Conservation (phyloP, 2,888 invertebrate species). For the Anthoptus insignis region DNA sequence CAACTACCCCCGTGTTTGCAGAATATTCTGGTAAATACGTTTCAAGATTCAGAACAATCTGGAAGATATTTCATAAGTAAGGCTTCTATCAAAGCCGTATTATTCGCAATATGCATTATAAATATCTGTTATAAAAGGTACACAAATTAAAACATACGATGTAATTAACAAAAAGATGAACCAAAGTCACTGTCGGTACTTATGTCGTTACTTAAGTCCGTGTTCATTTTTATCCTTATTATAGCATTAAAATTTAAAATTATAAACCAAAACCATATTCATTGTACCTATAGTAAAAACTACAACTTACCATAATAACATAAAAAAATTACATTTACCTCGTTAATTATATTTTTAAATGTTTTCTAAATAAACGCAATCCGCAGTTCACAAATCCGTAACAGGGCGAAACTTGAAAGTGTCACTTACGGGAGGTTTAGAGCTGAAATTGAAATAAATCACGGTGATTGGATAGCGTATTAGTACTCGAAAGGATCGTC, state of each 20-base stretch:
- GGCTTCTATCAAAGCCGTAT: slow-evolving; percentile 47
- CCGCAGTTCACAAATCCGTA: slow-evolving; percentile 6
- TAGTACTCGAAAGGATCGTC: slow-evolving; percentile 22
- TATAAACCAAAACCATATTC: slow-evolving; percentile 4
- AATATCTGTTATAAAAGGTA: slow-evolving; percentile 6
- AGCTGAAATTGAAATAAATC: slow-evolving; percentile 20
- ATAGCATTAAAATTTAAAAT: slow-evolving; percentile 12
- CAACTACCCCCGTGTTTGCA: slow-evolving; percentile 45
- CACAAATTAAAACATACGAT: slow-evolving; percentile 3
- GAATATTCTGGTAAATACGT: slow-evolving; percentile 47
- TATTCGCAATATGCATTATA: slow-evolving; percentile 42
- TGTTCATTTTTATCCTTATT: slow-evolving; percentile 7
- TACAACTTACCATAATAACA: slow-evolving; percentile 6
- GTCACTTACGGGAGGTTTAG: slow-evolving; percentile 1
- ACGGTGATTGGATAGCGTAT: slow-evolving; percentile 22
- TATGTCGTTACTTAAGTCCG: slow-evolving; percentile 4
- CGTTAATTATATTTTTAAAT: slow-evolving; percentile 14
- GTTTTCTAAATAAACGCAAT: slow-evolving; percentile 7
- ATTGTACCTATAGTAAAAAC: not conserved
- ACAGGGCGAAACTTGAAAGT: slow-evolving; percentile 5
- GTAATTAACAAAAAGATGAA: not conserved
- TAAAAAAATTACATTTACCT: slow-evolving; percentile 5
- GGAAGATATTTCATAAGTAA: slow-evolving; percentile 47
- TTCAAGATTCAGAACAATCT: slow-evolving; percentile 43
- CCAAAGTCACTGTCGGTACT: slow-evolving; percentile 14